Percentiles rank a stretch among this genome's conserved stretches.
These are phyloP conservation scores for Parascotia fuliginaria DNA, from an alignment of 2,888 invertebrate species.

Conservation along the genomic window DNA sequence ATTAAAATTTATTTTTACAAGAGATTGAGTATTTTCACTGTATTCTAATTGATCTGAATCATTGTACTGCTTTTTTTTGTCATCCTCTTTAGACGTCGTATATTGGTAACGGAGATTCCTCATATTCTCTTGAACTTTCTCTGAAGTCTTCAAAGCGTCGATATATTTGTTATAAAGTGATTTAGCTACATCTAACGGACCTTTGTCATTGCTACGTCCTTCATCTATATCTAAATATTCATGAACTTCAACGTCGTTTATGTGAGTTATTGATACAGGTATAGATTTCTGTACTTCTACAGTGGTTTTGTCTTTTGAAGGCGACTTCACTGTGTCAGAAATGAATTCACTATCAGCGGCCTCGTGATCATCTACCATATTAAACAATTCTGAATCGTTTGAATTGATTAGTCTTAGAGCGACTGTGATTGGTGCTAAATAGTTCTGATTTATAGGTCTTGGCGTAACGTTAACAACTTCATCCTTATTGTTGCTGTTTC, in stretches of 20 bases:
- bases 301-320: slow-evolving; percentile 77
- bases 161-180: slow-evolving; percentile 68
- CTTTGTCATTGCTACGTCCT: slow-evolving; percentile 66
- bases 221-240: slow-evolving; percentile 77
- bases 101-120: slow-evolving; percentile 60
- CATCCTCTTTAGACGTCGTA: slow-evolving; percentile 64
- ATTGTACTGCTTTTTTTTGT: slow-evolving; percentile 44
- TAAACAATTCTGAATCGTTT: slow-evolving; percentile 70
- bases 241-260: slow-evolving; percentile 77
- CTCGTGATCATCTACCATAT: slow-evolving; percentile 71
- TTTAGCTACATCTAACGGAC: slow-evolving; percentile 58
- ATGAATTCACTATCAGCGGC: slow-evolving; percentile 73
- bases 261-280: slow-evolving; percentile 82
- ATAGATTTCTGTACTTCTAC: slow-evolving; percentile 89
- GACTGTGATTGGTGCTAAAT: slow-evolving; percentile 87
- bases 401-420: slow-evolving; percentile 83
- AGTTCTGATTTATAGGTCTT: slow-evolving; percentile 83
- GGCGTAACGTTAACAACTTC: slow-evolving; percentile 81
- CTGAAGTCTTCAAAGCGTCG: slow-evolving; percentile 68
- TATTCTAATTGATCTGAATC: slow-evolving; percentile 62
- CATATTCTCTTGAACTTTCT: slow-evolving; percentile 65
- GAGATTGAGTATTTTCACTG: slow-evolving; percentile 66
- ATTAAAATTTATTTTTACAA: slow-evolving; percentile 63
- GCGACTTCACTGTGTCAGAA: slow-evolving; percentile 66
- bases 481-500: slow-evolving; percentile 42